Conservation (phyloP, 2,888 invertebrate genomes). For the Tenthredo livida region DNA sequence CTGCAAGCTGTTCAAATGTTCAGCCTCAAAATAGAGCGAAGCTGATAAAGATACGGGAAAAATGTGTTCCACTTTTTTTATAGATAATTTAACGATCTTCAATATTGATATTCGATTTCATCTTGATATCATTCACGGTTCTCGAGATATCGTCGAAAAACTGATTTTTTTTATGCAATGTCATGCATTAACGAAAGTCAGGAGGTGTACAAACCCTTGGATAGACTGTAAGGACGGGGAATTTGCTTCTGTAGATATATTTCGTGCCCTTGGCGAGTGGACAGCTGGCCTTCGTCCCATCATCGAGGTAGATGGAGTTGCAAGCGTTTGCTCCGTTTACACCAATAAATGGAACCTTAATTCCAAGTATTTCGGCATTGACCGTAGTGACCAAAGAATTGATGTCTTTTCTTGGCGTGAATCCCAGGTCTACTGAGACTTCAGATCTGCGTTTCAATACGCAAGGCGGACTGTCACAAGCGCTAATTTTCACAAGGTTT, state of each 20-base stretch:
- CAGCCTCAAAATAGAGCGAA: no score
- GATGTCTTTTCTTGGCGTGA: slow-evolving; percentile 82
- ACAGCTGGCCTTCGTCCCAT: slow-evolving; percentile 83
- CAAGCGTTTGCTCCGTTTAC: slow-evolving; percentile 87
- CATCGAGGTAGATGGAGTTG: slow-evolving; percentile 81
- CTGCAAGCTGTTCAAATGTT: no score
- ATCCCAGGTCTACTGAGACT: slow-evolving; percentile 81
- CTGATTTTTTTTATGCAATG: no score
- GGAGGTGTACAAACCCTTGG: slow-evolving; percentile 78
- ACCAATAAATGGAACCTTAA: slow-evolving; percentile 87
- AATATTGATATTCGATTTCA: no score
- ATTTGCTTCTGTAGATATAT: slow-evolving; percentile 85
- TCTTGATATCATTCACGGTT: no score
- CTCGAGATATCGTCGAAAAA: no score
- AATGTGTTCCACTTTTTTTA: no score
- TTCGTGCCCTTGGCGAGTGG: slow-evolving; percentile 85
- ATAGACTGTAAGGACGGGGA: slow-evolving; percentile 81
- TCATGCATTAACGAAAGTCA: not conserved
- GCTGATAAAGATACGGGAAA: no score
- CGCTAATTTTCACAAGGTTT: slow-evolving; percentile 80
- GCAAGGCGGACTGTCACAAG: slow-evolving; percentile 85
- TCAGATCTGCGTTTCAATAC: slow-evolving; percentile 82
- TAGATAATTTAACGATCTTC: no score
- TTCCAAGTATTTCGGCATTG: slow-evolving; percentile 82
- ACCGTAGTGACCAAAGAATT: slow-evolving; percentile 82